Percentiles rank a stretch among this genome's conserved stretches.
phyloP scores from a whole-genome alignment of 2,113 vertebrate species.

The Saccopteryx bilineata region DNA sequence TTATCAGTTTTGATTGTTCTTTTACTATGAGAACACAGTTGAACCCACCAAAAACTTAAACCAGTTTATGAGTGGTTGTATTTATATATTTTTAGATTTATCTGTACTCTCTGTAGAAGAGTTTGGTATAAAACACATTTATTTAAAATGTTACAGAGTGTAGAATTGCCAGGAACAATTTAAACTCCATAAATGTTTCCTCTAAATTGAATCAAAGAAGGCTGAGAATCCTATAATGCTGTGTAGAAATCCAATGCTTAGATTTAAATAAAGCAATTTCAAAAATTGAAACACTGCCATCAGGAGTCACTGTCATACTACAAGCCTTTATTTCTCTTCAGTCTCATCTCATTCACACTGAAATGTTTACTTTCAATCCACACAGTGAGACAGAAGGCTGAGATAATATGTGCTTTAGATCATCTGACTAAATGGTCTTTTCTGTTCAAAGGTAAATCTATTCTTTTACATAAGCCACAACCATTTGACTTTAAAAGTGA shows the following conservation, averaged over 20 bases:
- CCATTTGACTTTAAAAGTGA: constrained; percentile 75
- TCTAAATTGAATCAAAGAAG: constrained; percentile 86
- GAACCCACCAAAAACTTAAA: constrained; percentile 77
- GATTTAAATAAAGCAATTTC: constrained; percentile 84
- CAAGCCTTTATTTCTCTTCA: constrained; percentile 72
- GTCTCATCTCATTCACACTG: constrained; percentile 41
- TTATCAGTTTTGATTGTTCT: constrained; percentile 71
- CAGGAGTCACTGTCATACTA: background rate
- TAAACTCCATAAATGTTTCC: constrained; percentile 85
- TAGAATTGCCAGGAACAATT: constrained; percentile 84
- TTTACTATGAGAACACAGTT: constrained; percentile 77
- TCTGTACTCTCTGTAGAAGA: constrained; percentile 58
- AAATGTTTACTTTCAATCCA: constrained; percentile 45
- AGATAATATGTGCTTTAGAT: constrained; percentile 43
- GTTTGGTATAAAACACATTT: constrained; percentile 82
- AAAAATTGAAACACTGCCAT: constrained; percentile 75
- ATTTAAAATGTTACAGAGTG: constrained; percentile 82
- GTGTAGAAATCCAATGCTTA: constrained; percentile 81
- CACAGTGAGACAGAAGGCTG: constrained; percentile 46
- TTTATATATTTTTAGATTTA: constrained; percentile 82
- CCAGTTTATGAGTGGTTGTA: constrained; percentile 68
- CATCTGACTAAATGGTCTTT: constrained; percentile 62
- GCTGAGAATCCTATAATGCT: constrained; percentile 80
- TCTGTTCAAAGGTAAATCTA: constrained; percentile 54
- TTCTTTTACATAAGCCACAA: constrained; percentile 48